phyloP scores from a whole-genome alignment of 2,888 invertebrate genomes.

The Argyresthia albistria region DNA sequence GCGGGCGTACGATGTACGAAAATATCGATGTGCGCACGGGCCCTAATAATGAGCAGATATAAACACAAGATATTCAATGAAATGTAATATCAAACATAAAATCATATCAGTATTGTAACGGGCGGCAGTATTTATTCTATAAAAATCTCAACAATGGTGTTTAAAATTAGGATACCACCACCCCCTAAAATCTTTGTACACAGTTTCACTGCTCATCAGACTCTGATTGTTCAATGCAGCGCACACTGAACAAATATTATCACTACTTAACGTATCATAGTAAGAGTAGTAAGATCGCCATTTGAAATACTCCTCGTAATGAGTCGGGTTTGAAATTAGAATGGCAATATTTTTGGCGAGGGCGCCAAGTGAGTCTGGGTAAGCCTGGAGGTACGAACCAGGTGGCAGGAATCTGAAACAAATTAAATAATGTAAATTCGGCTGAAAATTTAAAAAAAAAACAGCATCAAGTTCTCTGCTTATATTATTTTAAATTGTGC shows the following conservation, averaged over 20 bases:
- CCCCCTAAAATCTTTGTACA: conserved; percentile 32
- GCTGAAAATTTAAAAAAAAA: no score
- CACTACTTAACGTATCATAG: conserved; percentile 18
- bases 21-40: no score
- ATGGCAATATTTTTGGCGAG: conserved; percentile 32
- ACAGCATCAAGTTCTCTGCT: no score
- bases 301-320: conserved; percentile 33
- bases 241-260: conserved; percentile 40
- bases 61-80: no score
- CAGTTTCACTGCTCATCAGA: conserved; percentile 16
- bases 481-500: no score
- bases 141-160: no score
- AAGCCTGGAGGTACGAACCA: conserved; percentile 43
- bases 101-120: no score
- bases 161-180: conserved; percentile 32
- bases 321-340: conserved; percentile 24
- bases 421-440: no score
- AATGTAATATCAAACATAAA: no score
- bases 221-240: conserved; percentile 31
- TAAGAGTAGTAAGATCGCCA: conserved; percentile 39
- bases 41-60: no score
- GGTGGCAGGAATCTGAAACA: conserved; percentile 51
- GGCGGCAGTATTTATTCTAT: no score
- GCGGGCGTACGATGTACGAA: no score
- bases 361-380: conserved; percentile 16